Conservation (phyloP, 2,113 vertebrate genomes). For the Amphiprion percula region DNA sequence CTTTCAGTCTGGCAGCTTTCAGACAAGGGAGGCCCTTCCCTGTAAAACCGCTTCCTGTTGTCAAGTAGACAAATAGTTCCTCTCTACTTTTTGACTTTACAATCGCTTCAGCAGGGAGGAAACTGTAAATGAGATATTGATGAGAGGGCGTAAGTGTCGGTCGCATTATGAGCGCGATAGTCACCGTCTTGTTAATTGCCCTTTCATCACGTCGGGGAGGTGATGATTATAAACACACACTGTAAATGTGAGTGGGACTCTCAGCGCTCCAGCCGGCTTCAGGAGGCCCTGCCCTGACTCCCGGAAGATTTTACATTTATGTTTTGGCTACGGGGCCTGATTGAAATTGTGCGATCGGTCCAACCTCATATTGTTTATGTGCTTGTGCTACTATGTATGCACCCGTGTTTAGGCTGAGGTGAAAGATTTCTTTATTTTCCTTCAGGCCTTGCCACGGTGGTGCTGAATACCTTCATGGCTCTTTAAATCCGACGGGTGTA, state of each 20-base stretch:
- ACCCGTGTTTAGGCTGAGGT: slow-evolving; percentile 72
- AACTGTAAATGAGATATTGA: slow-evolving; percentile 61
- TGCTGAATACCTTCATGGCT: slow-evolving; percentile 43
- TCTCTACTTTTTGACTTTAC: slow-evolving; percentile 13
- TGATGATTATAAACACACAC: slow-evolving; percentile 34
- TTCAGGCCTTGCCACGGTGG: slow-evolving; percentile 35
- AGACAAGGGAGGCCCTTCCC: slow-evolving; percentile 20
- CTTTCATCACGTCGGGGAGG: slow-evolving; percentile 56
- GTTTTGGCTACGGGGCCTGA: slow-evolving; percentile 72
- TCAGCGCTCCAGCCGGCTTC: slow-evolving; percentile 11
- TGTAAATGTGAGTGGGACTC: slow-evolving; percentile 38
- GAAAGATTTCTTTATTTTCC: slow-evolving; percentile 75
- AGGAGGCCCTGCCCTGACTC: slow-evolving; percentile 26
- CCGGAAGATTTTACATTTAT: slow-evolving; percentile 65
- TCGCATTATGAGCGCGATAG: slow-evolving; percentile 42
- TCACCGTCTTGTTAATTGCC: slow-evolving; percentile 62
- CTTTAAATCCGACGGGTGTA: slow-evolving; percentile 27
- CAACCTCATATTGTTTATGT: slow-evolving; percentile 71
- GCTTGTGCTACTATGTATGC: slow-evolving; percentile 57
- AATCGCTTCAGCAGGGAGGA: slow-evolving; percentile 18
- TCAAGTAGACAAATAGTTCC: slow-evolving; percentile 19
- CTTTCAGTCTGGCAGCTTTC: slow-evolving; percentile 22
- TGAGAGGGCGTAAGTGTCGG: slow-evolving; percentile 30
- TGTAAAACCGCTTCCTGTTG: slow-evolving; percentile 48
- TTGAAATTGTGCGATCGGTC: slow-evolving; percentile 60